Conservation (phyloP, 2,888 invertebrate genomes). For the Cheiracanthium punctorium region DNA sequence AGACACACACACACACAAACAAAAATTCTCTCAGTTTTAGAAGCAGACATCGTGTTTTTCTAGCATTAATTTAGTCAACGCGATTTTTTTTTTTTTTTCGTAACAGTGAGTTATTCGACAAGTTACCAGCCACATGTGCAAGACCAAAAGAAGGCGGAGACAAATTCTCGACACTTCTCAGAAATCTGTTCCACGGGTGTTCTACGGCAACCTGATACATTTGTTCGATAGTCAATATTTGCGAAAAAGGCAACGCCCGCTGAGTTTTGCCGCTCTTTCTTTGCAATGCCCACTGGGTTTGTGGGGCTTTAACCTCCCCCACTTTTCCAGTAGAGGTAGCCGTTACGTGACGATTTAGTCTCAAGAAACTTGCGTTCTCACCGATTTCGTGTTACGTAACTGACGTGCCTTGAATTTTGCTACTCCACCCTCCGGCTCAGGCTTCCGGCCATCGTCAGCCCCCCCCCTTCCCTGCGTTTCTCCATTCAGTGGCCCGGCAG, state of each 20-base stretch:
- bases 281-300: neutral
- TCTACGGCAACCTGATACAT: too few relatives aligned
- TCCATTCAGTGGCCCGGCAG: neutral
- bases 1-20: too few relatives aligned
- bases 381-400: conserved; percentile 3
- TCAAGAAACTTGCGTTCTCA: neutral
- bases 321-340: neutral
- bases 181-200: too few relatives aligned
- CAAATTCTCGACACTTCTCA: too few relatives aligned
- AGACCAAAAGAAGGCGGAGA: too few relatives aligned
- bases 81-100: too few relatives aligned
- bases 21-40: too few relatives aligned
- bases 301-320: conserved; percentile 3
- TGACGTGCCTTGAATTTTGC: conserved; percentile 1
- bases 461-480: neutral
- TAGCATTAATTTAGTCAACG: too few relatives aligned
- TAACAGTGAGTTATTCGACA: too few relatives aligned
- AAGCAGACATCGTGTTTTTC: too few relatives aligned
- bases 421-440: neutral
- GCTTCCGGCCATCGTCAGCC: neutral
- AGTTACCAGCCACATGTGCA: too few relatives aligned
- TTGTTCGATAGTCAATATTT: neutral
- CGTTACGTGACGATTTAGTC: neutral
- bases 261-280: neutral
- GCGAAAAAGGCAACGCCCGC: neutral